A percentile compares a stretch with the other conserved stretches of the same genome.
Evolutionary conservation across 1,140 invertebrate genomes (phyloP).

Genomic region (Berghia stephanieae): DNA sequence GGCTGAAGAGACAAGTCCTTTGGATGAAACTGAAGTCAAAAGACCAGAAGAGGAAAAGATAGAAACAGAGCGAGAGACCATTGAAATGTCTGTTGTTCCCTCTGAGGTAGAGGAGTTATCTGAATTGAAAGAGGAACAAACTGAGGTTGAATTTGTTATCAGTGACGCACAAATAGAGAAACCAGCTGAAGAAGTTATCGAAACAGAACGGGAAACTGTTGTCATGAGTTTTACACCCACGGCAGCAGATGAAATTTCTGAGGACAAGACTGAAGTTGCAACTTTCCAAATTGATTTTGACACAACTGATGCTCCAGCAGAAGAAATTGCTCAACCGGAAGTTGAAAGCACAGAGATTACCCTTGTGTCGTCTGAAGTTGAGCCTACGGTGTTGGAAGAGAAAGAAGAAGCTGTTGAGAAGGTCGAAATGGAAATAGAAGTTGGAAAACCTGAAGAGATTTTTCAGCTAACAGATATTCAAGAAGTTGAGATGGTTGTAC

Average conservation of each 20-base stretch:
- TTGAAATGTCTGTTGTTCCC: slow-evolving; percentile 27
- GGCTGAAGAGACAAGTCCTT: slow-evolving; percentile 36
- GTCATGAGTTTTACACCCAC: slow-evolving; percentile 24
- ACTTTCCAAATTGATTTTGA: slow-evolving; percentile 27
- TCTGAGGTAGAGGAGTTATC: slow-evolving; percentile 30
- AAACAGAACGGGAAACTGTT: slow-evolving; percentile 33
- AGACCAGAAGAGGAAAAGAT: slow-evolving; percentile 28
- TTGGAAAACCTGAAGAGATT: slow-evolving; percentile 21
- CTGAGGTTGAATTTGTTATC: slow-evolving; percentile 33
- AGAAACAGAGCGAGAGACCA: slow-evolving; percentile 11
- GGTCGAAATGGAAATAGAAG: not conserved
- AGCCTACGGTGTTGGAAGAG: slow-evolving; percentile 31
- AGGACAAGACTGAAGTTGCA: slow-evolving; percentile 29
- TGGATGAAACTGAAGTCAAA: slow-evolving; percentile 41
- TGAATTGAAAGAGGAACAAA: slow-evolving; percentile 35
- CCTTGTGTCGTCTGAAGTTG: slow-evolving; percentile 31
- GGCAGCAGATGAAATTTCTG: slow-evolving; percentile 28
- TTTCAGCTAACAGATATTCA: slow-evolving; percentile 13
- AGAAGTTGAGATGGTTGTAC: slow-evolving; percentile 35
- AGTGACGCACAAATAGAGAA: slow-evolving; percentile 33
- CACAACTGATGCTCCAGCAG: slow-evolving; percentile 26
- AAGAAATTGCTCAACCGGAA: slow-evolving; percentile 21
- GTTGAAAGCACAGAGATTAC: slow-evolving; percentile 21
- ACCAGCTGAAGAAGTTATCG: slow-evolving; percentile 38
- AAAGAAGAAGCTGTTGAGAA: slow-evolving; percentile 34